Evolutionary conservation across 2,797 vertebrate genomes (phyloP), one percentile per base, ranked within the genome.

Genomic region (Aphelocoma californica): DNA sequence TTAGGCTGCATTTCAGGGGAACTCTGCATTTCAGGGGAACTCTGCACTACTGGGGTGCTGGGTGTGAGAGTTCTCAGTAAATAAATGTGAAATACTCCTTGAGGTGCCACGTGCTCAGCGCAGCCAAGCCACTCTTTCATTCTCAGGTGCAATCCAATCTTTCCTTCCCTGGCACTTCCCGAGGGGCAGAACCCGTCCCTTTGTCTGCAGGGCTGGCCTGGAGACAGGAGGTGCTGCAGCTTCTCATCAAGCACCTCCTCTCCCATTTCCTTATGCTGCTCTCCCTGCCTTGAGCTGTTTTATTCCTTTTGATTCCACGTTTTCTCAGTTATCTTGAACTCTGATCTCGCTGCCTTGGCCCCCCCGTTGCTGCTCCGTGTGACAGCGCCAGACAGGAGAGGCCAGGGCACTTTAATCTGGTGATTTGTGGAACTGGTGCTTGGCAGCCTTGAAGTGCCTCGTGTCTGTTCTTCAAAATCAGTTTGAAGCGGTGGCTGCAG

Each of bases 141-240:
- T 17, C 61, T 14, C 21, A 1, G 5, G 7, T 44, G 26, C 14
- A 40, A 64, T 26, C 18, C 34, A 24, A 3, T 17, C 1, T 0
- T 2, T n/a, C 34, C 12, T 50, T n/a, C 21, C 7, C 38, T 45
- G 57, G 20, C 31, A 6, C 12, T 62, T 57, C 16, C 15, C 29
- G 10, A 62, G 60, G 60, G 61, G 40, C 61, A 38, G 53, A 51
- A 23, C 19, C 13, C 20, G 2, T 12, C 21, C 48, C 62, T 50
- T 29, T 48, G 16, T 61, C 29, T 18, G 28, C 53, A 28, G 28
- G 38, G 44, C 61, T 12, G 14, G 29, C 17, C 64, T 25, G 38
- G 50, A 40, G 40, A 40, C 51, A 38, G 11, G 21, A 64, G 58
- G n/a, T 47, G 45, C 40, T 53, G 16, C 6, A 18, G 31, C 31